A percentile compares a stretch with the other conserved stretches of the same genome.
phyloP scores from a whole-genome alignment of 2,113 vertebrate genomes.

The Ptilorrhoa leucosticta region DNA sequence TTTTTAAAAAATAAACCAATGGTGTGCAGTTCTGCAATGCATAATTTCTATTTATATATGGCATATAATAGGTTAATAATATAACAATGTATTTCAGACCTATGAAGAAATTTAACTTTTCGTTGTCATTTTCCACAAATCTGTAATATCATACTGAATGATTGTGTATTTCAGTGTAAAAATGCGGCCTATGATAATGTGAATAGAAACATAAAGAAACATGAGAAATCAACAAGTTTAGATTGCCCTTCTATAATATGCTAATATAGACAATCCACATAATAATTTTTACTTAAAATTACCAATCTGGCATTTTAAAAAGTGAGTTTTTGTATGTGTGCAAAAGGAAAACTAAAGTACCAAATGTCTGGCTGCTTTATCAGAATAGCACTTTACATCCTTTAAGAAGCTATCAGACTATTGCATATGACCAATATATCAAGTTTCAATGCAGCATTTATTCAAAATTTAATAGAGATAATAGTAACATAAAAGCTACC shows the following conservation, averaged over 20 bases:
- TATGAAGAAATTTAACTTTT: neutral
- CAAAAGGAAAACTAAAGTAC: neutral
- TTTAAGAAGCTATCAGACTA: neutral
- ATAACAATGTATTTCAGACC: neutral
- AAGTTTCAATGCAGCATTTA: conserved; percentile 15
- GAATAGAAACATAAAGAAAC: neutral
- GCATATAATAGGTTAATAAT: neutral
- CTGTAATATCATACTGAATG: neutral
- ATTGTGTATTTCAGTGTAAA: neutral
- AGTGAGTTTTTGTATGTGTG: neutral
- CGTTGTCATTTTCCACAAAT: neutral
- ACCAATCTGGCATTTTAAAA: neutral
- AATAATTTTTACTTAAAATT: neutral
- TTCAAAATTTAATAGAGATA: neutral
- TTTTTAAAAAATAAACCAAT: neutral
- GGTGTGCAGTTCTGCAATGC: neutral
- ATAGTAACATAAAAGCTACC: conserved; percentile 6
- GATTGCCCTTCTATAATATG: neutral
- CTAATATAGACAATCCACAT: neutral
- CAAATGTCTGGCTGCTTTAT: neutral
- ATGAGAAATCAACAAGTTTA: neutral
- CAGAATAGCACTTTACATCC: neutral
- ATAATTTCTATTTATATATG: neutral
- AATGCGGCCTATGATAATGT: neutral
- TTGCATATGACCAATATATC: conserved; percentile 25